Evolutionary conservation across 2,888 invertebrate genomes (phyloP).

Genomic region (Spodoptera exigua): DNA sequence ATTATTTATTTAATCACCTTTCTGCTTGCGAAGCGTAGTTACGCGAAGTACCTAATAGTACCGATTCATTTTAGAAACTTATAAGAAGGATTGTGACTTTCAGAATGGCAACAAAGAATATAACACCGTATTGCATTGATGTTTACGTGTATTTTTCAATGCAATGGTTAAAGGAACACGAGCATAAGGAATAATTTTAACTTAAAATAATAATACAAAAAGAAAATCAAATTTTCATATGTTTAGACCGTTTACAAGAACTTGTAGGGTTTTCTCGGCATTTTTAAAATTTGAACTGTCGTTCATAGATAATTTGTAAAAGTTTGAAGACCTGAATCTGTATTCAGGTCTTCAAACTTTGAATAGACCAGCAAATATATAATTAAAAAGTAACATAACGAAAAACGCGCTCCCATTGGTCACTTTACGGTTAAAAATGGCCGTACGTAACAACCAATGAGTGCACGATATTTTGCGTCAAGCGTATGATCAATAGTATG

Average conservation of each 20-base stretch:
- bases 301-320: no score
- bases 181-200: neutral
- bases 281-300: no score
- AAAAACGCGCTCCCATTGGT: no score
- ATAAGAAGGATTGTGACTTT: slow-evolving; percentile 31
- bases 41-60: slow-evolving; percentile 41
- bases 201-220: neutral
- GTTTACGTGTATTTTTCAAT: slow-evolving; percentile 5
- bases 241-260: neutral
- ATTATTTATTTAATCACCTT: slow-evolving; percentile 13
- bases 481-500: no score
- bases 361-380: no score
- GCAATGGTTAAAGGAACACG: neutral
- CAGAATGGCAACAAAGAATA: slow-evolving; percentile 39
- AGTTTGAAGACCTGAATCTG: no score
- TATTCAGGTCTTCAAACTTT: no score
- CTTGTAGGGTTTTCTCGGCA: neutral
- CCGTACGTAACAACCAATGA: no score
- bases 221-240: slow-evolving; percentile 1
- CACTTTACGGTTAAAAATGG: no score
- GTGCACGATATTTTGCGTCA: no score
- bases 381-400: no score
- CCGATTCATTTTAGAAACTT: slow-evolving; percentile 30
- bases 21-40: slow-evolving; percentile 18
- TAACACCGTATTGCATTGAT: slow-evolving; percentile 12